Base-by-base conservation (phyloP, 2,113 vertebrate genomes). In the Spea multiplicata region DNA sequence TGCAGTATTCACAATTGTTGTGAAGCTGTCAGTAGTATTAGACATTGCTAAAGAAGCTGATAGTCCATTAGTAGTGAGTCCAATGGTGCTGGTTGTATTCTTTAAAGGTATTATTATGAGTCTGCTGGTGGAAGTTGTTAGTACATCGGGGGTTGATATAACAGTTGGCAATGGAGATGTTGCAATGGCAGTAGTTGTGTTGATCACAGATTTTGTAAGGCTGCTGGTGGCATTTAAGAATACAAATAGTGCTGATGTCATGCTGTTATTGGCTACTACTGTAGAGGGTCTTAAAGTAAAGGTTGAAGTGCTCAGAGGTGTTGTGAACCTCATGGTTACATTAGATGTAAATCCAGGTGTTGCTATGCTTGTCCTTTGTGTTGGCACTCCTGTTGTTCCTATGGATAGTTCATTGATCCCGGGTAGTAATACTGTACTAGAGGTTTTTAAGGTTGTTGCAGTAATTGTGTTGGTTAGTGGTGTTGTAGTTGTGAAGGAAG, bases 281-380 rank as follows among this genome's bases (percentile, higher is more conserved):
- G 61, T 64, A 7, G 61, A 17, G 8, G 30, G 61, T 16, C 5
- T 64, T 14, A 6, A 17, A 5, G 61, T 16, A 4, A 16, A 64
- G 61, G 4, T 17, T 17, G n/a, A 6, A 6, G 14, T 17, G 16
- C 5, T 64, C 8, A 6, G 5, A 64, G 61, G 61, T 64, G 61
- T 64, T 64, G 61, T 64, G n/a, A 64, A 16, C 6, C 4, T 64
- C 3, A 3, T 5, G 16, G 14, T 61, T 61, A 13, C 14, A 14
- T 55, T 59, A 57, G 52, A 76, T 68, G 66, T 12, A 12, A 7
- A 4, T 44, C 5, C 14, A 76, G 14, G 4, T 68, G 74, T 59
- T 68, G 66, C 12, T 17, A 6, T 55, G 8, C 44, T 77, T 44
- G 46, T 77, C 44, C 14, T 73, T 53, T 75, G 73, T n/a, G 47